Base-by-base conservation (phyloP, 2,113 vertebrate genomes). In the Eulacestoma nigropectus region DNA sequence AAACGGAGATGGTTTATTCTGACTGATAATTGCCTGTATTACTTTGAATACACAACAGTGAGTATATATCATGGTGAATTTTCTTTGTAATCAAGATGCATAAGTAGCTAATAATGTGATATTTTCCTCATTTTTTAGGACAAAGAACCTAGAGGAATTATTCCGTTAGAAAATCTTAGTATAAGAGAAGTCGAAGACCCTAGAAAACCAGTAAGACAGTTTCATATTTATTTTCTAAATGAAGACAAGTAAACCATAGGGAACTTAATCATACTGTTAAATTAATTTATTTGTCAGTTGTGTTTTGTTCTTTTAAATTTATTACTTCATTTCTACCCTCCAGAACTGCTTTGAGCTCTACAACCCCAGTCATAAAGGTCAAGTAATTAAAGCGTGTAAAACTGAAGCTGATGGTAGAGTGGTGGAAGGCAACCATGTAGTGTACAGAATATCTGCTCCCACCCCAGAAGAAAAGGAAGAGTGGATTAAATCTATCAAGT, bases 401-500 rank as follows among this genome's bases (percentile, higher is more conserved):
- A 99, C 99, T 0, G 99, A 99, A 97, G 99, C 99, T 1, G 99
- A 99, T 9, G 99, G 99, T 8, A 97, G 99, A 6, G 99, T 99
- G 52, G 99, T 99, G 17, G 99, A 99, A 97, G 99, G 99, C 68
- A 99, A 99, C 98, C 99, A 99, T 5, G 99, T 99, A 6, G 99
- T 99, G 46, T 99, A 99, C 72, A 98, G 99, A 93, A 99, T 99
- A 98, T 99, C 99, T 1, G 99, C 99, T 15, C 99, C 99, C 13
- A 99, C 99, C 33, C 99, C 98, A 0, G 99, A 99, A 89, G 99
- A 99, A 95, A 99, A 99, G 94, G 99, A 99, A 37, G 99, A 99
- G 96, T 99, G 99, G 99, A 99, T 99, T 97, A 99, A 99, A 97
- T 99, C 99, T 89, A 99, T 99, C 98, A 99, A 99, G 99, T 99